Evolutionary conservation across 1,140 invertebrate genomes (phyloP), one percentile per base, ranked within the genome.

Genomic region (Halyomorpha halys): DNA sequence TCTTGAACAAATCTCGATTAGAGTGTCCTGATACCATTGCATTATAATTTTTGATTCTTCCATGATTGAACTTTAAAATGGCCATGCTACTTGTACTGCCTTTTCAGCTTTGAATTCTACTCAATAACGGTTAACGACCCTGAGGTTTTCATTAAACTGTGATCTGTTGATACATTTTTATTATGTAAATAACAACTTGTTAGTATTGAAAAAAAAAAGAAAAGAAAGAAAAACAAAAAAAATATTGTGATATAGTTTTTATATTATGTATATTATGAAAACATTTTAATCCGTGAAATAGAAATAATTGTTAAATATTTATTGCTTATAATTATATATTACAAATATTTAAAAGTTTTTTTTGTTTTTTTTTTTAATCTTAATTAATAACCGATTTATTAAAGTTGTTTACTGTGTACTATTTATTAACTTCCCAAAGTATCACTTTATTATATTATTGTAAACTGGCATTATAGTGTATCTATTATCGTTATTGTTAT

Each of bases 161-260:
- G 53, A 56, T 56, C 18, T 56, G 34, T 39, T 39, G 19, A 56
- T 23, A 25, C 18, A 56, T 56, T 56, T 56, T 56, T 23, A 23
- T 39, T 56, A 4, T 56, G 53, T 56, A 56, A 21, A 56, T 56
- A 56, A 56, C 23, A 25, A 25, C 23, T 56, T 56, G 23, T 56
- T 56, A 56, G 23, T 56, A 19, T 25, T 15, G 34, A 39, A 39
- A 39, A 39, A 39, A 39, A 39, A 39, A 39, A 39, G 34, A 11
- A 39, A 39, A 11, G 34, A 39, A 39, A 39, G 34, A 39, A 39
- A 39, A 39, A 39, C 34, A 39, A 39, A 39, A 39, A 53, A 56
- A 56, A 56, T 56, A 15, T 27, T 56, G 53, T 56, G 53, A 56
- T 56, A 21, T 56, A 56, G 53, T 23, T 56, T 56, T 56, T 56